Percentiles rank a stretch among this genome's conserved stretches.
Evolutionary conservation across 2,113 vertebrate genomes (phyloP).

Genomic region (Catharus minimus): DNA sequence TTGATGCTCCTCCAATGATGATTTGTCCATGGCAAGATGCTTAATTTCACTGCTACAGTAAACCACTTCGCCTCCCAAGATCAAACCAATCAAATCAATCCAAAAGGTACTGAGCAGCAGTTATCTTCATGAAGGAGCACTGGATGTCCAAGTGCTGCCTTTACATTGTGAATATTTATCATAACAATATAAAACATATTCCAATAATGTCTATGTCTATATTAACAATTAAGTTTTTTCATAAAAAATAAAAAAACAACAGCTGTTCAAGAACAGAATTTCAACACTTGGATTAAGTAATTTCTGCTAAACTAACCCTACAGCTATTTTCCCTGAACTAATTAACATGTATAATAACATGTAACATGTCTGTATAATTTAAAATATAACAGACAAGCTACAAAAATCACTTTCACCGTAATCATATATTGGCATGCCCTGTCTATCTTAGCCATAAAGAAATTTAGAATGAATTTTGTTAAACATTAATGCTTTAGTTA

Average conservation of each 20-base stretch:
- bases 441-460: background rate
- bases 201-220: background rate
- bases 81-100: background rate
- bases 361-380: background rate
- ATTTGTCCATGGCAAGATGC: slow-evolving; percentile 52
- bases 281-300: background rate
- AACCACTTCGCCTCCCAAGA: slow-evolving; percentile 12
- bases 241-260: background rate
- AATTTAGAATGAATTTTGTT: background rate
- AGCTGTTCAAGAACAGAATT: background rate
- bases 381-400: background rate
- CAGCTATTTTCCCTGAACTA: background rate
- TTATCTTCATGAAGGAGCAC: background rate
- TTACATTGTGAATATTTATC: slow-evolving; percentile 1
- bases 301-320: background rate
- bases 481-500: background rate
- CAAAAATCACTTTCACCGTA: background rate
- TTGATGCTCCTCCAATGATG: background rate
- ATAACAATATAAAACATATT: background rate
- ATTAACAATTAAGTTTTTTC: background rate
- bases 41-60: slow-evolving; percentile 32
- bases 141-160: background rate
- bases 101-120: background rate
- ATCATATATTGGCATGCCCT: background rate
- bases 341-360: too few species aligned